Base-by-base conservation (phyloP, 2,113 vertebrate species). In the Sinocyclocheilus anophthalmus region DNA sequence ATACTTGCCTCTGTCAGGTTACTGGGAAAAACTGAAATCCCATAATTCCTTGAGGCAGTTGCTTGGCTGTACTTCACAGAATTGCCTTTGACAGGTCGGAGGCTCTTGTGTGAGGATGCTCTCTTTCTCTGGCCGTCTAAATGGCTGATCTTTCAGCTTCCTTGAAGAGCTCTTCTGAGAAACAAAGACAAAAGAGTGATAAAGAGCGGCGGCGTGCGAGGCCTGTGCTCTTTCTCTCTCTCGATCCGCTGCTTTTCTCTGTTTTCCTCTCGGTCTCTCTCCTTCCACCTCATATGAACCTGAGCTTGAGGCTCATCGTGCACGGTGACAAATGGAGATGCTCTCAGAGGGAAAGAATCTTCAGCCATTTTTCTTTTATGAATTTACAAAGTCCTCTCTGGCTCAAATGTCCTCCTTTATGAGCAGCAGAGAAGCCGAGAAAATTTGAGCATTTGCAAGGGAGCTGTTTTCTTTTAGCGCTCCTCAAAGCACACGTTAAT, bases 1-100 rank as follows among this genome's bases (percentile, higher is more conserved):
- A 13, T 77, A 77, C 37, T 55, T 53, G 26, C 53, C 8, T 57
- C 76, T 30, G 50, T 20, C 24, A 12, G 48, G 24, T 57, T 33
- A 77, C 50, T 57, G 48, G 45, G 73, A 14, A 57, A 53, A 18
- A 20, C 26, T 57, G 10, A 77, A 57, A 77, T 33, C 18, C 55
- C 33, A 63, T 80, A 13, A 80, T 59, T 63, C 77, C 33, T 63
- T 5, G 18, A 9, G 55, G 55, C 77, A 42, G 20, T 42, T 37
- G 30, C 39, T 80, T 80, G 77, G 77, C 55, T 14, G 33, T 14
- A 80, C 55, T 80, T 80, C 77, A 80, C 77, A 80, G 77, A 61
- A 16, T 16, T 39, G 33, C 16, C 14, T 80, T 7, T 63, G 55
- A 24, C 57, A 80, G 77, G 77, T 79, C 13, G 48, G 20, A 63